Evolutionary conservation across 2,113 vertebrate species (phyloP).

Genomic region (Eclectus roratus): DNA sequence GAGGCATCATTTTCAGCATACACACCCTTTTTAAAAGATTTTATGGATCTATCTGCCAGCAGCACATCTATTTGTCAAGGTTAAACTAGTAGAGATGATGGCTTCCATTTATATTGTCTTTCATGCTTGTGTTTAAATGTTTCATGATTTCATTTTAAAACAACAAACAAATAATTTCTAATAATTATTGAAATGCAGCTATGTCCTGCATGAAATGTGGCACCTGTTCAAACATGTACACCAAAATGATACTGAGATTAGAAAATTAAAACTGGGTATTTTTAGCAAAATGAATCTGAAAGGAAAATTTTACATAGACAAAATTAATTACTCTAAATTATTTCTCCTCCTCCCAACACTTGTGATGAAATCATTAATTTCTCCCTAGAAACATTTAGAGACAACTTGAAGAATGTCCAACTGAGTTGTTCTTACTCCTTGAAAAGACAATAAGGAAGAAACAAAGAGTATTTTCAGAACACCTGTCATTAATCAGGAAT

Average conservation of each 20-base stretch:
- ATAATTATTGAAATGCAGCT: not conserved
- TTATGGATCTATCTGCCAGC: not conserved
- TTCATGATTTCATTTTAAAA: slow-evolving; percentile 13
- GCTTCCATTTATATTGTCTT: not conserved
- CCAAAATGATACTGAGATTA: not conserved
- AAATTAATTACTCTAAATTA: not conserved
- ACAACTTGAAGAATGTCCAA: not conserved
- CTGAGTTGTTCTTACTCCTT: not conserved
- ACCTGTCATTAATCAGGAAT: slow-evolving; percentile 18
- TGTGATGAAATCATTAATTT: slow-evolving; percentile 34
- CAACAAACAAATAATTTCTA: not conserved
- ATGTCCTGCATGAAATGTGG: not conserved
- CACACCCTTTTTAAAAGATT: not conserved
- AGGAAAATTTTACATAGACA: not conserved
- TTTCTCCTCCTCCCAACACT: slow-evolving; percentile 19
- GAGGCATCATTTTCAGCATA: not conserved
- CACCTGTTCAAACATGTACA: not conserved
- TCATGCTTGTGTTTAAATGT: not conserved
- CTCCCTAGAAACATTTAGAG: not conserved
- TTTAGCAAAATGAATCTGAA: not conserved
- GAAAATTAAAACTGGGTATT: not conserved
- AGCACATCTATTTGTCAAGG: not conserved
- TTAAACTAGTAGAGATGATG: not conserved
- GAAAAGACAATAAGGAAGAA: not conserved
- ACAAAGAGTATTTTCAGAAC: not conserved